These are phyloP conservation scores for Hyles vespertilio DNA, from an alignment of 1,140 invertebrate species.

Conservation along the genomic window DNA sequence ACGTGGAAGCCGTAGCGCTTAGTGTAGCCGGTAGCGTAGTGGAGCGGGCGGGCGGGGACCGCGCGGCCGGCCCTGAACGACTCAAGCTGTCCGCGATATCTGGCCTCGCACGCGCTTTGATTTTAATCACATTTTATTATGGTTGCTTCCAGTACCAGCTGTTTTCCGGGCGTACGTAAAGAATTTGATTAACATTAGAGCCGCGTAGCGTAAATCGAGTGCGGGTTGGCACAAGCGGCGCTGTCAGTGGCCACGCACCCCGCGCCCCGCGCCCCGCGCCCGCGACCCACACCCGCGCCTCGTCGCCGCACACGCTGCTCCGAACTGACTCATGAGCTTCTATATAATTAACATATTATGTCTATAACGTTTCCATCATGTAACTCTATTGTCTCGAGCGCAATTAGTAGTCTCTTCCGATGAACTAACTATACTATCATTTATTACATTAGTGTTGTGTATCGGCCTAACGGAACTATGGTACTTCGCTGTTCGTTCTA, in stretches of 20 bases:
- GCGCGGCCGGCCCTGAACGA: constrained; percentile 16
- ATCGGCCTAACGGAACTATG: constrained; percentile 21
- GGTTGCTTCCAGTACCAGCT: constrained; percentile 84
- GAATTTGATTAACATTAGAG: constrained; percentile 48
- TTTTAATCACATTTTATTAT: constrained; percentile 59
- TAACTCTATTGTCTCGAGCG: constrained; percentile 4
- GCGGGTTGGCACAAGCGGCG: constrained; percentile 21
- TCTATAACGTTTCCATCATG: constrained; percentile 1
- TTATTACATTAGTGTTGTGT: constrained; percentile 19
- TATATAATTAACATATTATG: constrained; percentile 2
- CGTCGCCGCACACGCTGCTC: constrained; percentile 23
- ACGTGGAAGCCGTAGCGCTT: constrained; percentile 11
- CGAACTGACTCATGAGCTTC: constrained; percentile 30
- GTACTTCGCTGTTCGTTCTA: too few relatives aligned
- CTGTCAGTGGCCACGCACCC: constrained; percentile 9
- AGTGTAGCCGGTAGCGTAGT: constrained; percentile 17
- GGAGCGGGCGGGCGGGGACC: constrained; percentile 40
- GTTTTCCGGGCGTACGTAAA: constrained; percentile 82
- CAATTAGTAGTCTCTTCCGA: background rate
- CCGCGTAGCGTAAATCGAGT: constrained; percentile 42
- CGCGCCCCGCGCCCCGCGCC: constrained; percentile 11
- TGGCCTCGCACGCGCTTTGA: constrained; percentile 30
- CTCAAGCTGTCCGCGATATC: constrained; percentile 22
- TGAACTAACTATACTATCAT: constrained; percentile 1
- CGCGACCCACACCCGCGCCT: constrained; percentile 21